phyloP scores from a whole-genome alignment of 1,140 invertebrate species.

The Hydropsyche tenuis region DNA sequence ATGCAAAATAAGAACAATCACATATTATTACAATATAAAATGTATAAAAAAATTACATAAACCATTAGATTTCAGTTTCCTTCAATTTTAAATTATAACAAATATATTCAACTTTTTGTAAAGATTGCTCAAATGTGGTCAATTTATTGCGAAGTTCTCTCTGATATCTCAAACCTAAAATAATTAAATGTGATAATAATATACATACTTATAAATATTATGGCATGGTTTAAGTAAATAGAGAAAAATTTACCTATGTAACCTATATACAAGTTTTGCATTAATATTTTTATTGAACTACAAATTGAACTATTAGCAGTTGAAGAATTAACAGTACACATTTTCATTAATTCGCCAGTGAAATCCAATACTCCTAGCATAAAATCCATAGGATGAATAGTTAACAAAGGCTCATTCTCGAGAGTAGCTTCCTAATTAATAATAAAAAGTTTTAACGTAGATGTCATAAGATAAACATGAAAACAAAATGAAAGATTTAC shows the following conservation, averaged over 20 bases:
- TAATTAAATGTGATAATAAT: too few species aligned
- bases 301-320: conserved; percentile 79
- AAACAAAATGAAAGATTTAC: not conserved
- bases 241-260: too few species aligned
- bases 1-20: too few species aligned
- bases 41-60: not conserved
- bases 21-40: too few species aligned
- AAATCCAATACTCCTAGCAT: conserved; percentile 87
- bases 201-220: too few species aligned
- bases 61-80: not conserved
- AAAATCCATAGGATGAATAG: conserved; percentile 72
- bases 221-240: too few species aligned
- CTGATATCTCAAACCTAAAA: conserved; percentile 26
- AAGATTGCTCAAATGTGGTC: conserved; percentile 37
- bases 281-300: conserved; percentile 72
- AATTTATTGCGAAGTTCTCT: conserved; percentile 40
- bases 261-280: conserved; percentile 73
- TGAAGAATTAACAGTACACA: conserved; percentile 83
- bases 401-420: conserved; percentile 14
- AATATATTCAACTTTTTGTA: conserved; percentile 44
- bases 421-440: conserved; percentile 5
- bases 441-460: not conserved
- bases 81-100: conserved; percentile 44
- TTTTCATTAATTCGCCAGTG: conserved; percentile 89
- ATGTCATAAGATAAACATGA: not conserved